Conservation (phyloP, 2,113 vertebrate species). For the Oenanthe oenanthe region DNA sequence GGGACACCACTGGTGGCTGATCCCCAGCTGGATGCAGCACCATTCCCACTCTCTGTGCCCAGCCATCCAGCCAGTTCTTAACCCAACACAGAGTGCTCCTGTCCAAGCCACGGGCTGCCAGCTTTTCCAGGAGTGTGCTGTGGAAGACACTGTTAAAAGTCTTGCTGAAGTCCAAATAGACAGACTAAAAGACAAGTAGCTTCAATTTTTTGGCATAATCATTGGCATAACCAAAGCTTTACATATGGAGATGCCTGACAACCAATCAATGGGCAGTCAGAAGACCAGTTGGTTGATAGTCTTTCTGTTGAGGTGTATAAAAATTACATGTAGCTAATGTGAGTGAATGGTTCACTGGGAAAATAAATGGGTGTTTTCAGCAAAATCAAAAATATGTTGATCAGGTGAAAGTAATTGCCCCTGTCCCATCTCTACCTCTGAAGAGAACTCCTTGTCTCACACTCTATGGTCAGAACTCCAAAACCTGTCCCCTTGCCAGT, state of each 20-base stretch:
- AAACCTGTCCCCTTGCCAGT: neutral
- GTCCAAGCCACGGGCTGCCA: neutral
- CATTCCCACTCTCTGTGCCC: accelerated
- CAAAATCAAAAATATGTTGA: neutral
- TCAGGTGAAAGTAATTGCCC: neutral
- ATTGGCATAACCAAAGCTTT: neutral
- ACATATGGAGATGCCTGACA: neutral
- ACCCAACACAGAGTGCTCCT: neutral
- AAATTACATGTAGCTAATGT: neutral
- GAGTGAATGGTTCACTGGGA: neutral
- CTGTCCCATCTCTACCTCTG: neutral
- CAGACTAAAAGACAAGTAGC: neutral
- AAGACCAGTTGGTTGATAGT: neutral
- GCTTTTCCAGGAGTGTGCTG: neutral
- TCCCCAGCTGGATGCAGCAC: neutral
- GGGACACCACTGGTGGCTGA: neutral
- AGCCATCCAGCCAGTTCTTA: neutral
- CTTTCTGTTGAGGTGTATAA: neutral
- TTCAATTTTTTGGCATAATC: constrained; percentile 34
- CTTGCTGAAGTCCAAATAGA: neutral
- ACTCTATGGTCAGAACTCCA: neutral
- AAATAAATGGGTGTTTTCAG: neutral
- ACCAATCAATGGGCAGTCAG: neutral
- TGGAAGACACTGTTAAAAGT: neutral
- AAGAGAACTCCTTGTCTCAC: neutral